Conservation (phyloP, 1,140 invertebrate genomes). For the Pogonognathellus flavescens region DNA sequence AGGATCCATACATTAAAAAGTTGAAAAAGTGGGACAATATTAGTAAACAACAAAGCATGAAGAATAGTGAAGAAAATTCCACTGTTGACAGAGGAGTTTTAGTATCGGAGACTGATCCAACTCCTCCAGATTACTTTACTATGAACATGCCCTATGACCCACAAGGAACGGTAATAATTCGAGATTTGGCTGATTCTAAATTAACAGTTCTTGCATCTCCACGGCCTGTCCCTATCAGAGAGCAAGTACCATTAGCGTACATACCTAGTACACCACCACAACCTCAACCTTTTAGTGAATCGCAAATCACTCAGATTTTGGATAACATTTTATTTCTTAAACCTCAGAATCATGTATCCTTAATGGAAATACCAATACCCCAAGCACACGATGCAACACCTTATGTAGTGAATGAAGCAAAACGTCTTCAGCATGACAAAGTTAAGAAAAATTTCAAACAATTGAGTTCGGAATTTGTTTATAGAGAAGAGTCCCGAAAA, state of each 20-base stretch:
- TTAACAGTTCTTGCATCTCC: neutral
- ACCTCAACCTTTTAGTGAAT: neutral
- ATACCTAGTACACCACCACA: neutral
- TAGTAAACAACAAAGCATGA: neutral
- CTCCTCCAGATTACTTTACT: neutral
- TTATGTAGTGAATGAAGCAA: neutral
- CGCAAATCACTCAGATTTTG: neutral
- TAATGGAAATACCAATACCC: neutral
- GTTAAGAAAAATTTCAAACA: neutral
- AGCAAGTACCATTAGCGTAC: neutral
- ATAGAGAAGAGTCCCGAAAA: neutral
- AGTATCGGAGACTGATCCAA: neutral
- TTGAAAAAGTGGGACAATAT: neutral
- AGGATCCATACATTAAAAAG: neutral
- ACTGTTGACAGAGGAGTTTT: neutral
- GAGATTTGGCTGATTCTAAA: neutral
- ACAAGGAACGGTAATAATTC: neutral
- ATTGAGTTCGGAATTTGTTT: neutral
- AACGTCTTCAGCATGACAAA: neutral
- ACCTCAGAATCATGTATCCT: neutral
- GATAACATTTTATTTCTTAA: neutral
- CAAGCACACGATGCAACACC: neutral
- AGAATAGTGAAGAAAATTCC: too few relatives aligned
- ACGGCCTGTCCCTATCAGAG: neutral
- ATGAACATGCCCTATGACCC: slow-evolving; percentile 15